Base-by-base conservation (phyloP, 2,113 vertebrate species). In the Nerophis lumbriciformis region DNA sequence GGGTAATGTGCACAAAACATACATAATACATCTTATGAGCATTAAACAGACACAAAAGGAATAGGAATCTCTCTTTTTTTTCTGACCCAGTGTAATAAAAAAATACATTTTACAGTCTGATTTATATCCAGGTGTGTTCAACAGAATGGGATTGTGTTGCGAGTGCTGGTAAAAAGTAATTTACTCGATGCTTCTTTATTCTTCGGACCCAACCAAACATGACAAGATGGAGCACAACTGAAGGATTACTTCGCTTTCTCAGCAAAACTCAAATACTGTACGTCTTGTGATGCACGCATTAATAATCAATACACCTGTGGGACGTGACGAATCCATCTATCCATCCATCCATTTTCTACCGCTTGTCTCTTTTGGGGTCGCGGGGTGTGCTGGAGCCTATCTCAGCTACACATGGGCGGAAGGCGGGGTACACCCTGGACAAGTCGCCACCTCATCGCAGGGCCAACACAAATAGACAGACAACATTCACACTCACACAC, bases 1-100 rank as follows among this genome's bases (percentile, higher is more conserved):
- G 75, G 81, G 71, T 87, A 85, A 85, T 84, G 83, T 86, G 83
- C 85, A 84, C 83, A 86, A 81, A 87, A 86, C 75, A 85, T 68
- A 85, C 75, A 81, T 71, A 78, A 73, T 71, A 80, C 75, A 82
- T 77, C 72, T 82, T 76, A 87, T 76, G 39, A 76, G 81, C 71
- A 81, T 60, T 66, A 64, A 77, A 63, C 59, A 68, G 79, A 80
- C 71, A 68, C 64, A 76, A 82, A 58, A 68, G 66, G 47, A n/a
- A 61, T 48, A 50, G 50, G 16, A n/a, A 66, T 75, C 76, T 72
- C 47, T 13, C 75, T 66, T 65, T 57, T 53, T 47, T 67, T 42
- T 75, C 66, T 79, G 68, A 71, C 78, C 70, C 72, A 78, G 76
- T 78, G 72, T 86, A 73, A 63, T 65, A 72, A 79, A 63, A 66